phyloP scores from a whole-genome alignment of 2,888 invertebrate genomes.

The Amphipoea lucens region DNA sequence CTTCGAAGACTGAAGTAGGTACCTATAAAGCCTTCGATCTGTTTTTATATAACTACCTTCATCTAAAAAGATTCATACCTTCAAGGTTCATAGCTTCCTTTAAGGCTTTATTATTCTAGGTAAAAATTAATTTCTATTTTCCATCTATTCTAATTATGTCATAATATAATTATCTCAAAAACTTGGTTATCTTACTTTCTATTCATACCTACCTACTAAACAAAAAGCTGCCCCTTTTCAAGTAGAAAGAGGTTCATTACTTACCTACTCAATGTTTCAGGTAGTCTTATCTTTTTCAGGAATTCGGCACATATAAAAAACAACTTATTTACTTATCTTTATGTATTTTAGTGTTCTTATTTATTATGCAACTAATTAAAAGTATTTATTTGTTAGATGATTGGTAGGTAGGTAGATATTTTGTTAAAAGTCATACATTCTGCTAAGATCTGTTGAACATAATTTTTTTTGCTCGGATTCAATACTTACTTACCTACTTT shows the following conservation, averaged over 20 bases:
- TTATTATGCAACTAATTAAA: background rate
- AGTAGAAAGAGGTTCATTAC: background rate
- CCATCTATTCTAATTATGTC: background rate
- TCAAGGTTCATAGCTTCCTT: background rate
- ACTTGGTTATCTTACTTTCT: no score
- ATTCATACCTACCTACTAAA: background rate
- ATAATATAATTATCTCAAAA: background rate
- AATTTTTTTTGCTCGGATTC: background rate
- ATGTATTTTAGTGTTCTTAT: background rate
- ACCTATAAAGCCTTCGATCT: background rate
- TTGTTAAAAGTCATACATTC: background rate
- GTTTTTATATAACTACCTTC: conserved; percentile 14
- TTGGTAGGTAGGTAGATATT: background rate
- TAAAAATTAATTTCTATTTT: background rate
- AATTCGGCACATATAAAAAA: background rate
- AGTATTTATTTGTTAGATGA: background rate
- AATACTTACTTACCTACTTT: conserved; percentile 7
- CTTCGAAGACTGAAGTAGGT: background rate
- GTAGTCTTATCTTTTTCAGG: background rate
- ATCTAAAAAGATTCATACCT: background rate
- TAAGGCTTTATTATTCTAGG: no score
- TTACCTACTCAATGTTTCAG: no score
- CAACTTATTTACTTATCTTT: background rate
- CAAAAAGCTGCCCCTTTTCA: background rate
- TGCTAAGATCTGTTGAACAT: background rate